Conservation (phyloP, 2,888 invertebrate species). For the Invenusta paracnida region DNA sequence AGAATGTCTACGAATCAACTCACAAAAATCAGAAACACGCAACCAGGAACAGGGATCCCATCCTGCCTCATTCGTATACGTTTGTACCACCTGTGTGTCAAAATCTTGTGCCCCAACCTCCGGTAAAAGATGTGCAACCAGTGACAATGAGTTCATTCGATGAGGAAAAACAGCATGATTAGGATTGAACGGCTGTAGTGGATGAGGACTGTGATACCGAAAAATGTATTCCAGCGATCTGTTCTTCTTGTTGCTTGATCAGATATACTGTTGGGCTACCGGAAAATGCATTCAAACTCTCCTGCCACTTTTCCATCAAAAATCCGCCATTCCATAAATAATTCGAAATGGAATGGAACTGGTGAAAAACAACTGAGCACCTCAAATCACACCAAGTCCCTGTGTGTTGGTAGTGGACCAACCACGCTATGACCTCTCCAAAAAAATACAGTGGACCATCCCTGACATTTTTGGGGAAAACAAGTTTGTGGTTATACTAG, state of each 20-base stretch:
- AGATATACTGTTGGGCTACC: constrained; percentile 30
- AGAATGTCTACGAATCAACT: constrained; percentile 40
- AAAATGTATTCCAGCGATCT: constrained; percentile 32
- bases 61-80: constrained; percentile 40
- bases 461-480: no score
- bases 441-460: no score
- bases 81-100: constrained; percentile 43
- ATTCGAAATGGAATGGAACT: neutral
- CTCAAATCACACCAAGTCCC: neutral
- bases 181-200: constrained; percentile 38
- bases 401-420: no score
- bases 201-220: constrained; percentile 33
- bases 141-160: constrained; percentile 34
- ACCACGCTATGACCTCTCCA: no score
- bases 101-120: constrained; percentile 31
- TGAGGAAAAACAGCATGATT: constrained; percentile 41
- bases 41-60: constrained; percentile 36
- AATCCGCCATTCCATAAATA: neutral
- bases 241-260: constrained; percentile 39
- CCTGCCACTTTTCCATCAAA: neutral
- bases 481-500: no score
- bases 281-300: neutral
- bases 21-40: constrained; percentile 31
- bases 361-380: neutral
- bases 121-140: neutral